phyloP scores from a whole-genome alignment of 2,888 invertebrate species.

The Augiades crinisus region DNA sequence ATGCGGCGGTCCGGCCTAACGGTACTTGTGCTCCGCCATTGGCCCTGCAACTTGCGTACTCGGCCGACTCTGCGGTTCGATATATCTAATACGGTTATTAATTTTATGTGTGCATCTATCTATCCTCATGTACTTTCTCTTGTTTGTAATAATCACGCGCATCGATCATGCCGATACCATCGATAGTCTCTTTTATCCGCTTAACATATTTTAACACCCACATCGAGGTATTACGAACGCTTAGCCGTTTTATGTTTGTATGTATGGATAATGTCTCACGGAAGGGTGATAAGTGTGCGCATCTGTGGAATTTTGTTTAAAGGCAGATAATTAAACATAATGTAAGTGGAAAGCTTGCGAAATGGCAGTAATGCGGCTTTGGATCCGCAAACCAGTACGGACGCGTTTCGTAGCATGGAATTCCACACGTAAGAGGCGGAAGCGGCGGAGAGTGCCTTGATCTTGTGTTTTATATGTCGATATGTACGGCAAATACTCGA shows the following conservation, averaged over 20 bases:
- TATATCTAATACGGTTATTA: constrained; percentile 77
- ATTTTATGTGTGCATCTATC: constrained; percentile 62
- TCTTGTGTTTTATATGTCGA: constrained; percentile 50
- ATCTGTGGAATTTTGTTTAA: constrained; percentile 25
- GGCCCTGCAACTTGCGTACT: constrained; percentile 67
- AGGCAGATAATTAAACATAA: constrained; percentile 36
- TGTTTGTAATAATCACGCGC: constrained; percentile 59
- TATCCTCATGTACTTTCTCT: constrained; percentile 63
- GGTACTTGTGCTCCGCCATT: constrained; percentile 57
- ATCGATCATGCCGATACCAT: constrained; percentile 63
- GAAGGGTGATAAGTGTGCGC: constrained; percentile 8
- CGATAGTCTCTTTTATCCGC: constrained; percentile 52
- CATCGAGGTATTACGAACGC: constrained; percentile 29
- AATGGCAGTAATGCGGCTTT: constrained; percentile 43
- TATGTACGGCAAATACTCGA: constrained; percentile 35
- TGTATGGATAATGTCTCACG: constrained; percentile 3
- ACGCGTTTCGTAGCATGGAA: constrained; percentile 49
- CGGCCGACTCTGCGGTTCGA: constrained; percentile 63
- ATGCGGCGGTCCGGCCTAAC: constrained; percentile 53
- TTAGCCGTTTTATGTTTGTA: constrained; percentile 21
- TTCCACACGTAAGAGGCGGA: constrained; percentile 65
- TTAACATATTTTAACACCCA: constrained; percentile 57
- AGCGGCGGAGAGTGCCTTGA: constrained; percentile 66
- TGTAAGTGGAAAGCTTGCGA: constrained; percentile 39
- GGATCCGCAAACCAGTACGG: constrained; percentile 44